Conservation (phyloP, 1,140 invertebrate genomes). For the Trichogramma pretiosum region DNA sequence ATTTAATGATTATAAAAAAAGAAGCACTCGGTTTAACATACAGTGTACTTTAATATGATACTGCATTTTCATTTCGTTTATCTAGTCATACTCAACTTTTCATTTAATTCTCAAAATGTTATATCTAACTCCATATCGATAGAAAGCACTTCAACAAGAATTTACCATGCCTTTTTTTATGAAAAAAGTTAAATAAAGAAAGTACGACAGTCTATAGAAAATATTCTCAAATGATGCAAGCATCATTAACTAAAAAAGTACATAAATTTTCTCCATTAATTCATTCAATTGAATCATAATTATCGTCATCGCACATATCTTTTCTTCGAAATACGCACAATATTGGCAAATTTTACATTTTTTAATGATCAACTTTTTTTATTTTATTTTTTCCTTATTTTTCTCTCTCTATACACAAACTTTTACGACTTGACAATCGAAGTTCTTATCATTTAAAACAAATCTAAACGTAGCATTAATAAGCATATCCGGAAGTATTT, state of each 20-base stretch:
- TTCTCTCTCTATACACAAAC: too few species aligned
- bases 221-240: constrained; percentile 14
- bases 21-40: constrained; percentile 11
- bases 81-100: constrained; percentile 17
- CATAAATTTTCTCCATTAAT: constrained; percentile 16
- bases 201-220: constrained; percentile 14
- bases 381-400: too few species aligned
- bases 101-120: constrained; percentile 2
- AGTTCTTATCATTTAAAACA: too few species aligned
- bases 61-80: constrained; percentile 10
- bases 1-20: constrained; percentile 10
- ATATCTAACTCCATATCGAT: background rate
- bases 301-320: too few species aligned
- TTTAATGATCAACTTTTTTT: too few species aligned
- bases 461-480: too few species aligned
- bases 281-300: too few species aligned
- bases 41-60: background rate
- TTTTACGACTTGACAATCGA: too few species aligned
- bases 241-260: constrained; percentile 18
- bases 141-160: background rate
- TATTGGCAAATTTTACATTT: too few species aligned
- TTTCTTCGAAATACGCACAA: too few species aligned
- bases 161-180: background rate
- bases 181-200: constrained; percentile 1
- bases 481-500: too few species aligned